phyloP scores from a whole-genome alignment of 2,113 vertebrate genomes.

The Cepphus grylle region DNA sequence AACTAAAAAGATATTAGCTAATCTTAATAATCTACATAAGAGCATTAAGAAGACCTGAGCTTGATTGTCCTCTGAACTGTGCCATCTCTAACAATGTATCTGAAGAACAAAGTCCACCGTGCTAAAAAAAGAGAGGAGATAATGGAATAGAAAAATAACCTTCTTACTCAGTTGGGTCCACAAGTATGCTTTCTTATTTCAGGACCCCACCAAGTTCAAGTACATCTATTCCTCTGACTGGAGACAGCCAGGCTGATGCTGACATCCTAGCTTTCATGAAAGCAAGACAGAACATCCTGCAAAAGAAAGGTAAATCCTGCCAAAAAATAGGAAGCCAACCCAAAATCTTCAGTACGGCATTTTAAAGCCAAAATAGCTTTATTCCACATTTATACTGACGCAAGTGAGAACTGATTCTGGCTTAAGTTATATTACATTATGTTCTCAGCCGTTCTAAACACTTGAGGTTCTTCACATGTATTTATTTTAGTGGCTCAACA shows the following conservation, averaged over 20 bases:
- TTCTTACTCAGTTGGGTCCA: neutral
- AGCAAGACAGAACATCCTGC: conserved; percentile 85
- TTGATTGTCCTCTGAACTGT: neutral
- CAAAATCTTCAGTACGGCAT: neutral
- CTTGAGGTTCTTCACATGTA: neutral
- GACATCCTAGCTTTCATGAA: conserved; percentile 91
- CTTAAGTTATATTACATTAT: neutral
- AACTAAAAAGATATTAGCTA: neutral
- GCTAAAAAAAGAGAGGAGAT: neutral
- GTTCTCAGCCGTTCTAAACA: neutral
- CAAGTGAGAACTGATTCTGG: conserved; percentile 4
- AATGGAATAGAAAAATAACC: neutral
- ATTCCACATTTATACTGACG: neutral
- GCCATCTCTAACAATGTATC: neutral
- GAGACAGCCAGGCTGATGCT: conserved; percentile 84
- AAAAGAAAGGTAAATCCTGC: conserved; percentile 79
- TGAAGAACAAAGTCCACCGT: neutral
- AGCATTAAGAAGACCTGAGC: neutral
- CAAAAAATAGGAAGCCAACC: neutral
- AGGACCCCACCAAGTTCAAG: conserved; percentile 64
- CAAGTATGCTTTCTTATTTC: conserved; percentile 48
- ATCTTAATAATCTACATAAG: neutral
- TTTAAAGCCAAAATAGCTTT: neutral
- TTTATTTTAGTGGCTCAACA: neutral
- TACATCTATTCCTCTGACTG: conserved; percentile 82